phyloP scores from a whole-genome alignment of 2,113 vertebrate species.

The Saccopteryx bilineata region DNA sequence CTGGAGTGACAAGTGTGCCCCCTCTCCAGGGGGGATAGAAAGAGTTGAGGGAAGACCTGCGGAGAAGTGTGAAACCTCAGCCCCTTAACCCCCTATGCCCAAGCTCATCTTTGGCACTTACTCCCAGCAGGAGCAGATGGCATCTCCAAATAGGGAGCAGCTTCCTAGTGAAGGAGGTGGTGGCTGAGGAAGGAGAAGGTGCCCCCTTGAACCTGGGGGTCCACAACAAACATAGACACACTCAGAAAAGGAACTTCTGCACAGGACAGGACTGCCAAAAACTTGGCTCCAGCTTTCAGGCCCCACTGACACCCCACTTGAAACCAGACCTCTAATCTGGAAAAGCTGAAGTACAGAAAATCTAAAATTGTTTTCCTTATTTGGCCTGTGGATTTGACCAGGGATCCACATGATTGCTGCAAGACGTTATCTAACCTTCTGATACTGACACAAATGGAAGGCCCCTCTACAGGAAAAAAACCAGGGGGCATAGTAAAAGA shows the following conservation, averaged over 20 bases:
- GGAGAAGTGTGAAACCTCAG: not conserved
- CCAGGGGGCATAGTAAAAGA: not conserved
- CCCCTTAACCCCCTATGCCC: too few relatives aligned
- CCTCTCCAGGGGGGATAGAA: too few relatives aligned
- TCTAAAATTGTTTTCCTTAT: not conserved
- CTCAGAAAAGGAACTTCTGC: not conserved
- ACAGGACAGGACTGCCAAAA: accelerated
- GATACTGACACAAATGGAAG: not conserved
- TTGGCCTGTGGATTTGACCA: not conserved
- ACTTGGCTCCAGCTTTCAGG: not conserved
- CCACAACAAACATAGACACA: not conserved
- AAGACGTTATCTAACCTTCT: not conserved
- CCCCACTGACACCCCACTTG: not conserved
- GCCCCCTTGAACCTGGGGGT: not conserved
- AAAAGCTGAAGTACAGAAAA: not conserved
- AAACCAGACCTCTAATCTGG: not conserved
- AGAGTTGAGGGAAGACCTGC: not conserved
- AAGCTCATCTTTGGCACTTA: not conserved
- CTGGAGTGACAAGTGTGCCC: accelerated
- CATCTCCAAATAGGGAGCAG: not conserved
- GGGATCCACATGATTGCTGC: not conserved
- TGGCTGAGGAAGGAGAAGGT: not conserved
- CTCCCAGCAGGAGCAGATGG: not conserved
- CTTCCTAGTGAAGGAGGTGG: not conserved
- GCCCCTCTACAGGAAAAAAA: not conserved